Evolutionary conservation across 2,888 invertebrate species (phyloP), one percentile per base, ranked within the genome.

Genomic region (Caenorhabditis plicata): DNA sequence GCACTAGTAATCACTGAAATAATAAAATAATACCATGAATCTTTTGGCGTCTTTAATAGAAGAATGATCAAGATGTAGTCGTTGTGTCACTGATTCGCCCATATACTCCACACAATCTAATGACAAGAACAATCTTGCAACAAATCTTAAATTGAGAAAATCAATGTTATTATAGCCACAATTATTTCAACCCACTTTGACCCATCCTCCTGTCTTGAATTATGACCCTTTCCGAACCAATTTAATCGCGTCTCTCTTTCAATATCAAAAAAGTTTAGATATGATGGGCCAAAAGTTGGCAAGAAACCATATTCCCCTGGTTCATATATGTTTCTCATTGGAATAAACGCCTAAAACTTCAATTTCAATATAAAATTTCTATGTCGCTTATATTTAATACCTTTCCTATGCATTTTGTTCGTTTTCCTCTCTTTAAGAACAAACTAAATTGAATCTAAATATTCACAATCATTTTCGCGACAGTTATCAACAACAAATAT

Each of bases 231-330:
- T 33, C 46, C 39, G 26, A 61, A 50, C 32, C 53, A 36, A 46
- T 56, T 63, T 36, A 71, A 52, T 26, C 52, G 23, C 13, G 56
- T 64, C 22, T 58, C 38, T 27, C 33, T 25, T 40, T 73, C 73
- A 33, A 61, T 64, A 17, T 75, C 77, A 50, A 70, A 77, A 32
- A 77, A 66, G 35, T 69, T 70, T 31, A 77, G 25, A 52, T 58
- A 75, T 1, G 70, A 57, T 4, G 75, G 77, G 27, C 77, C 77
- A 29, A 70, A 76, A 1, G 54, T 63, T 19, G 75, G 75, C 40
- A 76, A 53, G 45, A 57, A 75, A 29, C 75, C 75, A 13, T 58
- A 54, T 7, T 73, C 73, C 20, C 77, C 75, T 2, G 71, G 60
- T 23, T 68, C 68, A 39, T 74, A 74, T 25, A 76, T 61, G 22